These are phyloP conservation scores for Arnoldichthys spilopterus DNA, from an alignment of 2,797 vertebrate genomes.

Conservation along the genomic window DNA sequence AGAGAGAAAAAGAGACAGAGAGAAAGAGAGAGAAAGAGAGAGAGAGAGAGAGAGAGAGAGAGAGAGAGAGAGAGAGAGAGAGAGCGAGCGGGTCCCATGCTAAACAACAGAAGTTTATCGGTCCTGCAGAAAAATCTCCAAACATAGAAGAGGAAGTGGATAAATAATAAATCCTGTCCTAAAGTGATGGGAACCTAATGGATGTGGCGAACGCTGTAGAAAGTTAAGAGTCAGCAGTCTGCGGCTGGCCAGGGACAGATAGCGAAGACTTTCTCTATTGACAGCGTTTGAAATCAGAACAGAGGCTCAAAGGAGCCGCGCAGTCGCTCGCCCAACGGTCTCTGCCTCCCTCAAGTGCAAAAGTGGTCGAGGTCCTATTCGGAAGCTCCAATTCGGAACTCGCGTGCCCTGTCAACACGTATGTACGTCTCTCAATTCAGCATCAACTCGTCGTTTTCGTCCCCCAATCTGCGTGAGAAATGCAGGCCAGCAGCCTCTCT, in stretches of 20 bases:
- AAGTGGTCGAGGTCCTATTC: not conserved
- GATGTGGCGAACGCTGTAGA: constrained; percentile 44
- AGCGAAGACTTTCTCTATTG: constrained; percentile 34
- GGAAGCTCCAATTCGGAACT: not conserved
- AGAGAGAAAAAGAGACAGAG: no score
- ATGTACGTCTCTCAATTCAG: constrained; percentile 34
- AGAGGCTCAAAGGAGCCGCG: constrained; percentile 17
- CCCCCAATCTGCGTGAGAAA: constrained; percentile 37
- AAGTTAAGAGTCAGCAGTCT: constrained; percentile 51
- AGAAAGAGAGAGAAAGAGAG: constrained; percentile 17
- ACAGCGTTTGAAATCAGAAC: constrained; percentile 20
- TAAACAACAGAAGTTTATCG: constrained; percentile 36
- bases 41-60: no score
- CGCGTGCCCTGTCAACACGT: constrained; percentile 23
- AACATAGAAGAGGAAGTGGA: constrained; percentile 50
- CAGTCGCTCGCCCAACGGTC: constrained; percentile 15
- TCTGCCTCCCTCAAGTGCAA: constrained; percentile 22
- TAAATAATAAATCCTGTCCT: constrained; percentile 59
- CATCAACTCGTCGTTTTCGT: constrained; percentile 33
- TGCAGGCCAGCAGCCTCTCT: constrained; percentile 29
- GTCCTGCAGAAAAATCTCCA: constrained; percentile 33
- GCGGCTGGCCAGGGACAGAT: constrained; percentile 41
- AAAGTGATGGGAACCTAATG: constrained; percentile 58
- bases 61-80: not conserved
- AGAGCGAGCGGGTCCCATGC: constrained; percentile 25